phyloP scores from a whole-genome alignment of 2,113 vertebrate genomes.

The Hyperopisus bebe region DNA sequence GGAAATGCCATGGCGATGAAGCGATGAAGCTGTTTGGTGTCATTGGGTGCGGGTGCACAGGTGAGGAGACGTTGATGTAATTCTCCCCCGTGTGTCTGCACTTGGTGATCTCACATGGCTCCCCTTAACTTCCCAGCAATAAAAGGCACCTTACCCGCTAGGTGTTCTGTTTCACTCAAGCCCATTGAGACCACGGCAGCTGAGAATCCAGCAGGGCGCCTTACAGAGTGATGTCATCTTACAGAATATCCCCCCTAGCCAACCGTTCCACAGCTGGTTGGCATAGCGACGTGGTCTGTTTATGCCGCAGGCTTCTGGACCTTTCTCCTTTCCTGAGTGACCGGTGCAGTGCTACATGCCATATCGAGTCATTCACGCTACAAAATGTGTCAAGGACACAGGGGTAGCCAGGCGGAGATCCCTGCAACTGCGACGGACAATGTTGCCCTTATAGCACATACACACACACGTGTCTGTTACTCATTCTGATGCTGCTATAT shows the following conservation, averaged over 20 bases:
- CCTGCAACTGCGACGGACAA: not conserved
- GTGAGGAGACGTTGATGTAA: not conserved
- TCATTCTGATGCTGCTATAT: not conserved
- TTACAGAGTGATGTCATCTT: not conserved
- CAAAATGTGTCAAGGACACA: slow-evolving; percentile 17
- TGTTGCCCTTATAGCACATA: slow-evolving; percentile 1
- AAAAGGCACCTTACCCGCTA: not conserved
- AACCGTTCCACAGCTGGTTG: not conserved
- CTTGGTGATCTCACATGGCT: not conserved
- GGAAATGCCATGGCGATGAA: not conserved
- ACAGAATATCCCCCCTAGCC: not conserved
- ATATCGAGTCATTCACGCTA: not conserved
- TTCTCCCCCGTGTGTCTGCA: not conserved
- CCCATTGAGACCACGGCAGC: not conserved
- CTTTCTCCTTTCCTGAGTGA: not conserved
- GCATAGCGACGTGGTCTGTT: not conserved
- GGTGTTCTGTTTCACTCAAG: not conserved
- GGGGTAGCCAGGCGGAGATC: not conserved
- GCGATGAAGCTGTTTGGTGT: not conserved
- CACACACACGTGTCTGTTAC: not conserved
- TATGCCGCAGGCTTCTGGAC: not conserved
- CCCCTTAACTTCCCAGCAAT: not conserved
- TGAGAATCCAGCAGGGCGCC: not conserved
- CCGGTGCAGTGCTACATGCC: not conserved
- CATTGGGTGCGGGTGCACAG: not conserved